Percentiles rank a stretch among this genome's conserved stretches.
phyloP scores from a whole-genome alignment of 2,113 vertebrate genomes.

The Mandrillus leucophaeus region DNA sequence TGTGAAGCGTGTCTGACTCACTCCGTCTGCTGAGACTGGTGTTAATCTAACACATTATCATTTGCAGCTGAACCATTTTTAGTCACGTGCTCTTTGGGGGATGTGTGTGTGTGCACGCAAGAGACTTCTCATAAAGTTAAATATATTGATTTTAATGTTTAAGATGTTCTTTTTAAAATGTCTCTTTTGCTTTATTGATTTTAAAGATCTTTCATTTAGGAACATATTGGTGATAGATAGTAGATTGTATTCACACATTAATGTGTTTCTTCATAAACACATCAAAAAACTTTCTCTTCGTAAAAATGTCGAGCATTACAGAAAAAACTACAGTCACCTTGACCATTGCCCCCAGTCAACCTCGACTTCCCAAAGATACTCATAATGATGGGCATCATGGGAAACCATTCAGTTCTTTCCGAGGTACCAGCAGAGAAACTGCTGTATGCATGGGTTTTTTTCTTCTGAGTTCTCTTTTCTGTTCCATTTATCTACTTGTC shows the following conservation, averaged over 20 bases:
- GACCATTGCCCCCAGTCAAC: neutral
- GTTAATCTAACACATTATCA: too few species aligned
- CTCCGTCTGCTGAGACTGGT: neutral
- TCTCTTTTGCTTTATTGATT: neutral
- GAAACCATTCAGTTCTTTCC: fast-evolving
- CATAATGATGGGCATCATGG: fast-evolving
- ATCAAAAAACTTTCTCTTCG: neutral
- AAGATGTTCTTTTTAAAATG: neutral
- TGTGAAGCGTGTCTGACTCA: neutral
- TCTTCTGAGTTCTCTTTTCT: neutral
- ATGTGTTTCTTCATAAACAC: neutral
- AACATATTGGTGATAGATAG: neutral
- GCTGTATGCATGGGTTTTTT: neutral
- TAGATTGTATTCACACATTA: neutral
- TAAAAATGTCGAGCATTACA: neutral
- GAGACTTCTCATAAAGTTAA: neutral
- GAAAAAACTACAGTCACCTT: neutral
- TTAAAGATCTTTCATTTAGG: neutral
- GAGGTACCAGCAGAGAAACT: neutral
- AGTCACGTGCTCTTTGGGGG: neutral
- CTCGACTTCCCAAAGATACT: fast-evolving
- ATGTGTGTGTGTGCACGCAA: neutral
- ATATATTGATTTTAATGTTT: neutral
- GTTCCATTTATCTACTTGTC: neutral
- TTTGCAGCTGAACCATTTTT: neutral